phyloP scores from a whole-genome alignment of 2,797 vertebrate species.

The Sarcophilus harrisii region DNA sequence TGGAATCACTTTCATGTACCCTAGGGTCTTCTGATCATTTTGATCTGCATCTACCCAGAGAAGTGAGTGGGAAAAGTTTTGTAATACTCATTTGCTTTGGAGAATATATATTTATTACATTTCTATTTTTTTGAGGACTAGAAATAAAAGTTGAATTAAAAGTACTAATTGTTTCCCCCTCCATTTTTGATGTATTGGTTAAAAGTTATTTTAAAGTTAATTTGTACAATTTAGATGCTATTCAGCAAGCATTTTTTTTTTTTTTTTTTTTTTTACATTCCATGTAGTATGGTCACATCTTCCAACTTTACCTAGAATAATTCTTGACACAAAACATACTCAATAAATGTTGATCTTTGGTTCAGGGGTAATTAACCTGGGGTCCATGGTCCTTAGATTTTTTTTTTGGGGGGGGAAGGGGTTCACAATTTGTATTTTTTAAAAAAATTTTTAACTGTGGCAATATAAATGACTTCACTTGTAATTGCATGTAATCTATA shows the following conservation, averaged over 20 bases:
- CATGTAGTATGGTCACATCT: neutral
- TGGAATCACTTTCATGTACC: neutral
- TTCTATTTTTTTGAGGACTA: neutral
- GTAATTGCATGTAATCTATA: neutral
- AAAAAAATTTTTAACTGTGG: neutral
- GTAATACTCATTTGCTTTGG: neutral
- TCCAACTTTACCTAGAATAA: neutral
- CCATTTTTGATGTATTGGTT: neutral
- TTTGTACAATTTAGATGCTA: neutral
- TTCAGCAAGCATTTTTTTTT: neutral
- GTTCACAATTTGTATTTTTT: neutral
- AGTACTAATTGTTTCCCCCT: neutral
- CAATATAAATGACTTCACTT: neutral
- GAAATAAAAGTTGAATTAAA: neutral
- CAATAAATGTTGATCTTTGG: neutral
- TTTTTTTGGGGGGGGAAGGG: too few relatives aligned
- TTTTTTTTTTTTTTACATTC: neutral
- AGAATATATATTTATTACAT: neutral
- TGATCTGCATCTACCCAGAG: neutral
- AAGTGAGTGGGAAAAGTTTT: neutral
- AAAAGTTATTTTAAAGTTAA: neutral
- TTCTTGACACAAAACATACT: neutral
- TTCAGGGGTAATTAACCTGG: neutral
- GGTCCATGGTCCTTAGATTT: neutral
- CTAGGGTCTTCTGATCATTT: neutral